These are phyloP conservation scores for Matsumurasca onukii DNA, from an alignment of 1,140 invertebrate species.

Conservation along the genomic window DNA sequence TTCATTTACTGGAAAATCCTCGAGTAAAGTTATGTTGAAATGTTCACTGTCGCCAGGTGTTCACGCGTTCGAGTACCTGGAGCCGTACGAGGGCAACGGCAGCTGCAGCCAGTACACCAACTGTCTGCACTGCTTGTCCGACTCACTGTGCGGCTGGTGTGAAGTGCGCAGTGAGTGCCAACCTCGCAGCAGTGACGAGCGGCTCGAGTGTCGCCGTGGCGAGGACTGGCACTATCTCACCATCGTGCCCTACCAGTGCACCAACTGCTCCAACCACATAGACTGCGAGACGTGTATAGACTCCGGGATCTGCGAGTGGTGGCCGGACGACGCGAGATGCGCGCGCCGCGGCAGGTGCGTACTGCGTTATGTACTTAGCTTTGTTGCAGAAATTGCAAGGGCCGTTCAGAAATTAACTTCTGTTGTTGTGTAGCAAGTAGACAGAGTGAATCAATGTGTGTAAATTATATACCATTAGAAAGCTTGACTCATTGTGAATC, in stretches of 20 bases:
- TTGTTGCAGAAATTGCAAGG: no score
- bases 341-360: conserved; percentile 67
- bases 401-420: no score
- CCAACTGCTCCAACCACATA: conserved; percentile 85
- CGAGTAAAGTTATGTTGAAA: no score
- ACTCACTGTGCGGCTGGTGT: conserved; percentile 91
- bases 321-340: conserved; percentile 80
- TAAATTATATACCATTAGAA: no score
- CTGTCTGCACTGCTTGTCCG: conserved; percentile 84
- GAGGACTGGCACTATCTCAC: conserved; percentile 77
- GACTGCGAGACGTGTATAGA: conserved; percentile 75
- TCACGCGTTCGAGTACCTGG: conserved; percentile 87
- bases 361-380: no score
- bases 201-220: not conserved
- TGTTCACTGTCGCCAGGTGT: conserved; percentile 59
- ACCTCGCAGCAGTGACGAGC: conserved; percentile 61
- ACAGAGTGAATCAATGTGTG: no score
- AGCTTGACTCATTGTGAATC: no score
- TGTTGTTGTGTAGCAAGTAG: no score
- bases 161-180: conserved; percentile 66
- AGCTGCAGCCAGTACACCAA: conserved; percentile 77
- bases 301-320: conserved; percentile 80
- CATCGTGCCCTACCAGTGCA: conserved; percentile 75
- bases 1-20: no score
- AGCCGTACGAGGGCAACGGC: conserved; percentile 76